A percentile compares a stretch with the other conserved stretches of the same genome.
phyloP scores from a whole-genome alignment of 2,113 vertebrate genomes.

The Hyaena hyaena region DNA sequence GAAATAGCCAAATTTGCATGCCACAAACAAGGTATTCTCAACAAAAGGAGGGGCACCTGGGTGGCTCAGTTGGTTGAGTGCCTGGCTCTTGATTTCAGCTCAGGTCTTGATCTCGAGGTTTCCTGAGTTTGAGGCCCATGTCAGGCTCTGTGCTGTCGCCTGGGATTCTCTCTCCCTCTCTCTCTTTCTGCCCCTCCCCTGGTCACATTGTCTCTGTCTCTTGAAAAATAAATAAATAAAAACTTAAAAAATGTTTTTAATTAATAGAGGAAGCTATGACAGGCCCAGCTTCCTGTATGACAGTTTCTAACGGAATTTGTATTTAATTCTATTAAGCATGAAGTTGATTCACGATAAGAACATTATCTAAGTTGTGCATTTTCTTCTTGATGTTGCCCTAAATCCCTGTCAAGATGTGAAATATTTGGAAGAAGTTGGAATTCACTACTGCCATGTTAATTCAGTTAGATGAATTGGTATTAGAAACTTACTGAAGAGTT shows the following conservation, averaged over 20 bases:
- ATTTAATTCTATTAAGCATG: constrained; percentile 13
- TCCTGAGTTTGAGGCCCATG: no score
- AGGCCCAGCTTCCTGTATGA: not conserved
- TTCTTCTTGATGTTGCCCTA: constrained; percentile 34
- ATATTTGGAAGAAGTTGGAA: constrained; percentile 32
- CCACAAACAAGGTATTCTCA: not conserved
- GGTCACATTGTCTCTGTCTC: no score
- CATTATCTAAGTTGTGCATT: not conserved
- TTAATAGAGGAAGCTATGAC: not conserved
- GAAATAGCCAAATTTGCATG: not conserved
- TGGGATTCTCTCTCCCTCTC: no score
- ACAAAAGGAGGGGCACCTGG: not conserved
- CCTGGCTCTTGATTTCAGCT: no score
- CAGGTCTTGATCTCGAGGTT: no score
- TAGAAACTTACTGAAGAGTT: constrained; percentile 40
- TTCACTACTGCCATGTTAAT: not conserved
- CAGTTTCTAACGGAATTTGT: not conserved
- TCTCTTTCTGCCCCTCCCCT: no score
- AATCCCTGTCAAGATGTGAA: constrained; percentile 1
- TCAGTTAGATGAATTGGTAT: not conserved
- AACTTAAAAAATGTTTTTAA: not conserved
- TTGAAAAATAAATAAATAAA: no score
- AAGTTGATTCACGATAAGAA: not conserved
- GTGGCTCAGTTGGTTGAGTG: no score
- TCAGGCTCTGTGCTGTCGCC: no score